Evolutionary conservation across 2,888 invertebrate species (phyloP).

Genomic region (Tetragonula carbonaria): DNA sequence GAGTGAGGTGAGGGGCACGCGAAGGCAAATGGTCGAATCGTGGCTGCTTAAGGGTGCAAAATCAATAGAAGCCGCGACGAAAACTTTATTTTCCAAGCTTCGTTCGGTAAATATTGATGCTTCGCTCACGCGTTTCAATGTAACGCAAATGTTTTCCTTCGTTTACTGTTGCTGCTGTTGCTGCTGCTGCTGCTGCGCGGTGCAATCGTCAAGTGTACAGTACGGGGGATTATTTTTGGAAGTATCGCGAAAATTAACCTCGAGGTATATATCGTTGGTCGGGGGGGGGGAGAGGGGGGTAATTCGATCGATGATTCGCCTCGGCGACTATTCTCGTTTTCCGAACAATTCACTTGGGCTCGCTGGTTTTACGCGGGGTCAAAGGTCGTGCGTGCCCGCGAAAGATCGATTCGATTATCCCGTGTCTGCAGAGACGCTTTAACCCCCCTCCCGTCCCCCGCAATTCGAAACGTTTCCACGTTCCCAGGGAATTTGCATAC

Average conservation of each 20-base stretch:
- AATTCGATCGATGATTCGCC: not conserved
- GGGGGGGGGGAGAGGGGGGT: not conserved
- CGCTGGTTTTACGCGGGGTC: constrained; percentile 47
- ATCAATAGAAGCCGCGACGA: constrained; percentile 31
- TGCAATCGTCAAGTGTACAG: not conserved
- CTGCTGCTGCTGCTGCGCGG: not conserved
- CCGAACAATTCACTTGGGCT: not conserved
- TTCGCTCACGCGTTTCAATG: not conserved
- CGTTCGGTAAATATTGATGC: constrained; percentile 29
- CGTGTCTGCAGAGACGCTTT: constrained; percentile 34
- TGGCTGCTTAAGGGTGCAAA: constrained; percentile 10
- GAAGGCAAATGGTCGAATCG: constrained; percentile 9
- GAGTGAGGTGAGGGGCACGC: not conserved
- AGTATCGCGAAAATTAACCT: not conserved
- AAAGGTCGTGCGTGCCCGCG: constrained; percentile 64
- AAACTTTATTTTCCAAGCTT: constrained; percentile 32
- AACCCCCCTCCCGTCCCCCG: constrained; percentile 5
- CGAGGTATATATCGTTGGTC: not conserved
- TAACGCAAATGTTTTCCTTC: constrained; percentile 25
- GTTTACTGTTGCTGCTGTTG: not conserved
- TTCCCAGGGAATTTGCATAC: constrained; percentile 4
- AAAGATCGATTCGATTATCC: constrained; percentile 66
- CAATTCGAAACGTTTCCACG: not conserved
- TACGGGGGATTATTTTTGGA: not conserved
- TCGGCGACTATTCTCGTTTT: too few species aligned